Evolutionary conservation across 1,140 invertebrate genomes (phyloP), one percentile per base, ranked within the genome.

Genomic region (Drosophila orosa): DNA sequence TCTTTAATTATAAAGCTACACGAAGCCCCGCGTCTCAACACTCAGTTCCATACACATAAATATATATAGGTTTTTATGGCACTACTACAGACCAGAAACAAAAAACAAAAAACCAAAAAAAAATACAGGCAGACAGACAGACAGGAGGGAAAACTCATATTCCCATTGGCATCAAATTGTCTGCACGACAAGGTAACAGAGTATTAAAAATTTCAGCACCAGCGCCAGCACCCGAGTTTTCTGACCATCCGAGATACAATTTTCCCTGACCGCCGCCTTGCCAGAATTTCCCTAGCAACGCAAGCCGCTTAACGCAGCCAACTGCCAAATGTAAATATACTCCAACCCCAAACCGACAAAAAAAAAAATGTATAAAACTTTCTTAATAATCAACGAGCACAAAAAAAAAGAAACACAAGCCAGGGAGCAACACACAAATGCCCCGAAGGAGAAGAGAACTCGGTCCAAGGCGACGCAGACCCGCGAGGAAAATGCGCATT

Each of bases 241-340:
- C 73, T 85, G 82, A 86, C 82, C 82, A 78, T 33, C 60, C 45
- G 72, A 67, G 74, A 69, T 58, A 48, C 45, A 48, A 58, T 35
- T 56, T 56, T 45, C 22, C 54, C 29, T 22, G 33, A n/a, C 42
- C 50, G 24, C 57, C 42, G 52, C 24, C 68, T 61, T 48, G 27
- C 19, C 56, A 47, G 39, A 56, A 39, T 37, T 73, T 47, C 79
- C 75, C 78, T 87, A 73, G 82, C 66, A 86, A 86, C 82, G 59
- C 82, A 86, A 86, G 82, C 82, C 74, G 82, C 82, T 86, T 86
- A 86, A 86, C 82, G 83, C 82, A 82, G 75, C 83, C 83, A 76
- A 86, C 82, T 86, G 82, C 82, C 82, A 87, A 86, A 86, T 86
- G 82, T 86, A 86, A 86, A 86, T 86, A 87, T 87, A 82, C 83